Percentiles rank a stretch among this genome's conserved stretches.
Conservation (phyloP, 2,113 vertebrate genomes). For the Ifrita kowaldi region DNA sequence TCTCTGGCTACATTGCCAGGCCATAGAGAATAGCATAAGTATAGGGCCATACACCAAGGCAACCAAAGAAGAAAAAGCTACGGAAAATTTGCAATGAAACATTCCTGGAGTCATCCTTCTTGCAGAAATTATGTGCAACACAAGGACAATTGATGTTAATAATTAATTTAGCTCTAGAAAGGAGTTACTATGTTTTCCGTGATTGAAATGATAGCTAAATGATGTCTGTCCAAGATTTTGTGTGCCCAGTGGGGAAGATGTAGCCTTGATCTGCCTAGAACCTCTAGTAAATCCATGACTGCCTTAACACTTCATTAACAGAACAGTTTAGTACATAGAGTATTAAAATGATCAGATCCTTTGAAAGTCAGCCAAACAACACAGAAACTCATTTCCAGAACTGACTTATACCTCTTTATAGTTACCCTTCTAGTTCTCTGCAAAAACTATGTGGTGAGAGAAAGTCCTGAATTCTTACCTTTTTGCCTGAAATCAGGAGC, state of each 20-base stretch:
- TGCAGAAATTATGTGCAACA: not conserved
- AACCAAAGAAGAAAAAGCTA: not conserved
- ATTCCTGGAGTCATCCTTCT: not conserved
- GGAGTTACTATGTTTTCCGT: not conserved
- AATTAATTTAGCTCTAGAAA: not conserved
- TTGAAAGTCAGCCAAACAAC: conserved; percentile 18
- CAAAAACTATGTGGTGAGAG: not conserved
- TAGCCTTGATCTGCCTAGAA: not conserved
- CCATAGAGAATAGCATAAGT: not conserved
- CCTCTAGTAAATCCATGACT: not conserved
- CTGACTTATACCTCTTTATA: not conserved
- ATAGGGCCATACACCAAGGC: not conserved
- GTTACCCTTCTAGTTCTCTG: not conserved
- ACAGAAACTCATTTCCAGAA: not conserved
- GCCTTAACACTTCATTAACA: conserved; percentile 39
- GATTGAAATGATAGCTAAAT: not conserved
- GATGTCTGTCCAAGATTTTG: not conserved
- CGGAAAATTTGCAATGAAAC: not conserved
- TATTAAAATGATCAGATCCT: conserved; percentile 15
- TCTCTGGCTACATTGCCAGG: not conserved
- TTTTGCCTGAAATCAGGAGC: not conserved
- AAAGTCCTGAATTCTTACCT: not conserved
- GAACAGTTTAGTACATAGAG: conserved; percentile 9
- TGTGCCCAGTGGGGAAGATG: not conserved
- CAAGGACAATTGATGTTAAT: not conserved